phyloP scores from a whole-genome alignment of 2,797 vertebrate species.

The Octomys mimax region DNA sequence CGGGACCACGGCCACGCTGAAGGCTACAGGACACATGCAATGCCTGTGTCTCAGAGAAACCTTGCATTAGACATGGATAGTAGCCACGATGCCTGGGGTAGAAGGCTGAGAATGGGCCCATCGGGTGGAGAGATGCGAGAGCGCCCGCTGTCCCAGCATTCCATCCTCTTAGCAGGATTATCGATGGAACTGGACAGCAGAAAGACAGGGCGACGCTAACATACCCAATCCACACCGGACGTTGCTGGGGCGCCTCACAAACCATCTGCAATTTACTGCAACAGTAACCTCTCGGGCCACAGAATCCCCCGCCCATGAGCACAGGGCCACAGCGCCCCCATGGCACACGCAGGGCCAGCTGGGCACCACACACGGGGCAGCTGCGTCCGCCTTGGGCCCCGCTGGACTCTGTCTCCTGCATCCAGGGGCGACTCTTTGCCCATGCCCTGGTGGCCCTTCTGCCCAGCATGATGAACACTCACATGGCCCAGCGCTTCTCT shows the following conservation, averaged over 20 bases:
- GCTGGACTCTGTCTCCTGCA: background rate
- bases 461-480: accelerated
- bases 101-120: accelerated
- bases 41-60: background rate
- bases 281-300: too few species aligned
- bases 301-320: background rate
- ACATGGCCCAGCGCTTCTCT: accelerated
- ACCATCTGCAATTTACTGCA: background rate
- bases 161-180: accelerated
- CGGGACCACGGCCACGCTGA: accelerated
- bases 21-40: background rate
- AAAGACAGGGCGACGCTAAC: background rate
- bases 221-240: accelerated
- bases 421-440: accelerated
- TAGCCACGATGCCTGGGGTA: accelerated
- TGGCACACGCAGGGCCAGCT: background rate
- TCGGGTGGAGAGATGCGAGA: background rate
- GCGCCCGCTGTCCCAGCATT: accelerated
- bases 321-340: background rate
- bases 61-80: background rate
- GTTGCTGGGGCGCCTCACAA: accelerated
- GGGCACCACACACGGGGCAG: background rate
- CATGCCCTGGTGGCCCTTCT: background rate
- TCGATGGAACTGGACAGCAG: background rate
- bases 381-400: background rate